phyloP scores from a whole-genome alignment of 2,797 vertebrate species.

The Rhynchotus rufescens region DNA sequence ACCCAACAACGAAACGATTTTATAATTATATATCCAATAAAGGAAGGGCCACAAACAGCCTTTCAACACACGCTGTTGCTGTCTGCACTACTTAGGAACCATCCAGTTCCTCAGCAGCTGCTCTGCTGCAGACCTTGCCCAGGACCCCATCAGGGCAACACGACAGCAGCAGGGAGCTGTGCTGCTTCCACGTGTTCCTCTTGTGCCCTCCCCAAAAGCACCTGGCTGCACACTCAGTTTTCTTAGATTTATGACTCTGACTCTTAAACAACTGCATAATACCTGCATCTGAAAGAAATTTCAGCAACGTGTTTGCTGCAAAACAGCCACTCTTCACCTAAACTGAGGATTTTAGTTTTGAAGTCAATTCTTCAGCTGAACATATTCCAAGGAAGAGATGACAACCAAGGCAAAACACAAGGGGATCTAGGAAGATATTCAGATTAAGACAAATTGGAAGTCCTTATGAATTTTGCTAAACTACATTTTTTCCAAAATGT shows the following conservation, averaged over 20 bases:
- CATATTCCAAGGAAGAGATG: not conserved
- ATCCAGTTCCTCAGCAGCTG: not conserved
- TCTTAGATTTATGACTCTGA: not conserved
- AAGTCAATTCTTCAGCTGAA: not conserved
- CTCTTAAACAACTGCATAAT: not conserved
- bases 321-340: not conserved
- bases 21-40: too few relatives aligned
- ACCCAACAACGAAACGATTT: not conserved
- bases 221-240: not conserved
- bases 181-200: rapidly evolving
- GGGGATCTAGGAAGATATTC: not conserved
- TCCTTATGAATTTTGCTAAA: not conserved
- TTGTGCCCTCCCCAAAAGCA: not conserved
- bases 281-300: not conserved
- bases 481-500: not conserved
- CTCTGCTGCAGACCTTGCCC: not conserved
- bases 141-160: not conserved
- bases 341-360: too few relatives aligned
- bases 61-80: rapidly evolving
- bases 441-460: rapidly evolving
- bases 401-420: not conserved
- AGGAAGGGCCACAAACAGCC: not conserved
- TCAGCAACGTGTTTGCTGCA: not conserved
- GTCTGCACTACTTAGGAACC: too few relatives aligned
- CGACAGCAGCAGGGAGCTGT: not conserved